Evolutionary conservation across 2,797 vertebrate genomes (phyloP), one percentile per base, ranked within the genome.

Genomic region (Brachymystax lenok): DNA sequence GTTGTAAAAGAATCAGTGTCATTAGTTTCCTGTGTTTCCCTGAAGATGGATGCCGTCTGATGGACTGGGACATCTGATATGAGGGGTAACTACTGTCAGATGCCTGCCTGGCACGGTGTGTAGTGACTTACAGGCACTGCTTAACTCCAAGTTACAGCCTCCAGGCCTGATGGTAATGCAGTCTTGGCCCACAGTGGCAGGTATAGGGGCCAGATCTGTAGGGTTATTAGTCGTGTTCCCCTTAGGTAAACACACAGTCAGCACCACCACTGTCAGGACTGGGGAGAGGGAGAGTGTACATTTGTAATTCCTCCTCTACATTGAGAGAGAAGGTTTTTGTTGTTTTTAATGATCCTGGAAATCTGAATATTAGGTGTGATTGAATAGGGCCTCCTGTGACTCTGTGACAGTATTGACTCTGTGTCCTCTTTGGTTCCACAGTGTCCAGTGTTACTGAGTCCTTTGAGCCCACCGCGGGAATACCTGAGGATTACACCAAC

Each of bases 51-150:
- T 81, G 79, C 78, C 76, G 82, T 84, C 69, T 81, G 79, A 83
- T 56, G 77, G 78, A 54, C 73, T 59, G 70, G 64, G 89, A 83
- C 81, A 79, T 77, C 64, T 86, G 77, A 88, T 86, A 73, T 71
- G 8, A 84, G 40, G 46, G 76, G 75, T 85, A 85, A 90, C 84
- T 69, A 68, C 71, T 83, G 78, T 90, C 88, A 89, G 85, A 83
- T 86, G 89, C 85, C 76, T 67, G 66, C 72, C 54, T 74, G 63
- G 86, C 85, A 85, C 79, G 85, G 87, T 76, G 79, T 66, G 73
- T 69, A 71, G 74, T 78, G 79, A 80, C 69, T 71, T 76, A 74
- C 83, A 88, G 75, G 76, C 73, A 77, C 79, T 63, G 74, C 84
- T 80, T 82, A 56, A 80, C 75, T 80, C 78, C 76, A 77, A 79